Percentiles rank a stretch among this genome's conserved stretches.
These are phyloP conservation scores for Pristionchus japonicus DNA, from an alignment of 2,888 invertebrate genomes.

Conservation along the genomic window DNA sequence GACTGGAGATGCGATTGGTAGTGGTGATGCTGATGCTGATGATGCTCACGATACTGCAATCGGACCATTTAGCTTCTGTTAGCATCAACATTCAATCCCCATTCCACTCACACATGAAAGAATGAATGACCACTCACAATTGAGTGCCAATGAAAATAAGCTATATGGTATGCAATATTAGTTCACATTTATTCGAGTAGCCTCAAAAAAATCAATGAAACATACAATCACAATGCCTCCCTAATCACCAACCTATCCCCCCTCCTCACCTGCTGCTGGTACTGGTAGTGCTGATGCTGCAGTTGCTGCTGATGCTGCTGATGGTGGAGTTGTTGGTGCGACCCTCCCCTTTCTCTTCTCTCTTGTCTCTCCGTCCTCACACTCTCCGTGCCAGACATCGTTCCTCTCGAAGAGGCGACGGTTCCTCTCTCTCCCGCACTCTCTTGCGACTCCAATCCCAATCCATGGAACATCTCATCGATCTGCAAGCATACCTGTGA, in stretches of 20 bases:
- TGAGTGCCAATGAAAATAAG: no score
- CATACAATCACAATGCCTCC: no score
- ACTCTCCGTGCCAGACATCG: background rate
- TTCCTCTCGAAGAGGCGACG: background rate
- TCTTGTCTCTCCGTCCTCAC: slow-evolving; percentile 3
- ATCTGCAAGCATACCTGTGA: slow-evolving; percentile 25
- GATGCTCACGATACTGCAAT: slow-evolving; percentile 24
- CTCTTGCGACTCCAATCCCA: slow-evolving; percentile 12
- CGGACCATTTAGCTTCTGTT: no score
- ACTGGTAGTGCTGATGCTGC: background rate
- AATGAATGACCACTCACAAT: no score
- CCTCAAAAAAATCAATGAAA: no score
- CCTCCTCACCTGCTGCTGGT: slow-evolving; percentile 5
- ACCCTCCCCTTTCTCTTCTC: background rate
- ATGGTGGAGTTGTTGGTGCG: background rate
- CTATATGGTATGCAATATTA: no score
- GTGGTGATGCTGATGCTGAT: slow-evolving; percentile 8
- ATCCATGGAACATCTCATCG: slow-evolving; percentile 35
- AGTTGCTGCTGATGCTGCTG: background rate
- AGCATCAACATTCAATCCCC: background rate
- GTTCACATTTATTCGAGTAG: no score
- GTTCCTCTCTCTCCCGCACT: slow-evolving; percentile 16
- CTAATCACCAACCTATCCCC: background rate
- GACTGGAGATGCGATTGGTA: slow-evolving; percentile 20
- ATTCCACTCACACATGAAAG: no score